Evolutionary conservation across 2,113 vertebrate species (phyloP), one percentile per base, ranked within the genome.

Genomic region (Aleadryas rufinucha): DNA sequence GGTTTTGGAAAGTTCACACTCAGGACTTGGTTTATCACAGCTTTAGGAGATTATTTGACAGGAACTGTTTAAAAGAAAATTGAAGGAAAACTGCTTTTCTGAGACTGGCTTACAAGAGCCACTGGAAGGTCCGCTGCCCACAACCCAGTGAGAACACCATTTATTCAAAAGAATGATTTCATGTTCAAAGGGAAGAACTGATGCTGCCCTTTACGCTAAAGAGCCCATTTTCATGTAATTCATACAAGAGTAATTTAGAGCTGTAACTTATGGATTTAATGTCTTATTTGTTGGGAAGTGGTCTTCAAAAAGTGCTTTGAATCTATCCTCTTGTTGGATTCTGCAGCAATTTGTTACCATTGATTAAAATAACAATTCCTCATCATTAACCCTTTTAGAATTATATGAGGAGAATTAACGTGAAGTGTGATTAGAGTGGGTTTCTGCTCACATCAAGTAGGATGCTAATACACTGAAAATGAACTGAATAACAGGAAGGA

Each of bases 291-390:
- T 79, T 57, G 66, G 27, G 53, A 90, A 94, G 50, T 50, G 44
- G 39, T 74, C 90, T 88, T 94, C 84, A 93, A 54, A 96, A 90
- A 61, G 45, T 94, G 11, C 28, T 96, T 92, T 88, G 49, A 92
- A 89, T 84, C 80, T 88, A 14, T 84, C 61, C 33, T 56, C 64
- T 78, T 92, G 9, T 78, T 94, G 44, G 56, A 56, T 49, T 88
- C 56, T 2, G 1, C 24, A 60, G 35, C 2, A 14, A 74, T 89
- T 76, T 61, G 33, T 41, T 82, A 57, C 22, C 56, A 70, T 77
- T 63, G 68, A 86, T 91, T 90, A 74, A 83, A 87, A 75, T 70
- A 90, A 93, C 39, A 86, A 52, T 77, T 65, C 26, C 23, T 87
- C 28, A 1, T 85, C 72, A 92, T 86, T 93, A 88, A 80, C 28